phyloP scores from a whole-genome alignment of 1,140 invertebrate species.

The Drosophila pectinifera region DNA sequence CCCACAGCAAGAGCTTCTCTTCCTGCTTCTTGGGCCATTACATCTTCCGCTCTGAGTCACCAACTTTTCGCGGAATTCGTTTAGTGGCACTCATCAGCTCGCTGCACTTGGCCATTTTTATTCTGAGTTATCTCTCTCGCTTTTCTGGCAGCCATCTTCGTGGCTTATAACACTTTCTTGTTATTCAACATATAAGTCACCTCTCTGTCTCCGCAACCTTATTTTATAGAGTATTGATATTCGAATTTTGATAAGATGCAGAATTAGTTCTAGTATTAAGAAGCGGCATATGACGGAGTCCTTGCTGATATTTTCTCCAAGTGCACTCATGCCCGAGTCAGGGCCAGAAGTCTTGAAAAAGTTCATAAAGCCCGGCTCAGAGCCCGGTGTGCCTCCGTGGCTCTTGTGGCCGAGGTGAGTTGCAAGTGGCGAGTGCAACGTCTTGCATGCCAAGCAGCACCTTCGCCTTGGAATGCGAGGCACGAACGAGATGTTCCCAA shows the following conservation, averaged over 20 bases:
- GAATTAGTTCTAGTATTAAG: no score
- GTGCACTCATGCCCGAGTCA: not conserved
- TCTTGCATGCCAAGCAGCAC: conserved; percentile 68
- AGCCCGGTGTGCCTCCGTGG: conserved; percentile 37
- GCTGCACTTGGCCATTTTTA: conserved; percentile 36
- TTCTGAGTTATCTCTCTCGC: not conserved
- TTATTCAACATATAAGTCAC: not conserved
- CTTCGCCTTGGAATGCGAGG: conserved; percentile 50
- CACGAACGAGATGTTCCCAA: conserved; percentile 52
- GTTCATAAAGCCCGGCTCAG: conserved; percentile 60
- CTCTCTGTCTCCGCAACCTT: no score
- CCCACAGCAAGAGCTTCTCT: conserved; percentile 3
- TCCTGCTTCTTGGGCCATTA: conserved; percentile 54
- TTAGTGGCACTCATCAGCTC: conserved; percentile 63
- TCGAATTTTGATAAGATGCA: no score
- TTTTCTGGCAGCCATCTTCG: conserved; percentile 48
- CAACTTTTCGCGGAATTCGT: conserved; percentile 11
- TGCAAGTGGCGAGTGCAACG: conserved; percentile 39
- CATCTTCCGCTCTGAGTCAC: conserved; percentile 71
- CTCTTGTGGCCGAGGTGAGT: conserved; percentile 36
- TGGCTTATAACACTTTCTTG: conserved; percentile 34
- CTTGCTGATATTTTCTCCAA: not conserved
- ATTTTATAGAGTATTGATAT: no score
- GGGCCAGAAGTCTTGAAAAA: conserved; percentile 36
- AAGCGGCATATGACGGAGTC: not conserved